Conservation (phyloP, 2,888 invertebrate genomes). For the Xanthia icteritia region DNA sequence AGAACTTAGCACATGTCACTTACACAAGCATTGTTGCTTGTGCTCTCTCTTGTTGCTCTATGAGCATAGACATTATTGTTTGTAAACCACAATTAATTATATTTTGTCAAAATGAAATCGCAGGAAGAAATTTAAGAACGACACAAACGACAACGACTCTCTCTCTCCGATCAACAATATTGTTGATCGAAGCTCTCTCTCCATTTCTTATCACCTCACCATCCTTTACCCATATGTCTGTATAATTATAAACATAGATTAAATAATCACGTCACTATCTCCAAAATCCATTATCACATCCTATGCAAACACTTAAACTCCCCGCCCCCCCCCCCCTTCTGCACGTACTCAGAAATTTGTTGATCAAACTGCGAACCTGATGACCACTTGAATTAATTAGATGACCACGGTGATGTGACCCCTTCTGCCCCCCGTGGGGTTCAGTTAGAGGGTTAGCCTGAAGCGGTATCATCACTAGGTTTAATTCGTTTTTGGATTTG, state of each 20-base stretch:
- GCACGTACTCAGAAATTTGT: slow-evolving; percentile 58
- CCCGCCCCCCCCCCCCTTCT: neutral
- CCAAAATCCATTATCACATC: slow-evolving; percentile 57
- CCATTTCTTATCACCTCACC: slow-evolving; percentile 11
- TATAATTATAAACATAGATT: slow-evolving; percentile 54
- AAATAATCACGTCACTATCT: slow-evolving; percentile 48
- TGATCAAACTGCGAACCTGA: slow-evolving; percentile 47
- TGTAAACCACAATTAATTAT: neutral
- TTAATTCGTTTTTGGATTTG: slow-evolving; percentile 37
- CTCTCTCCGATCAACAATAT: too few species aligned
- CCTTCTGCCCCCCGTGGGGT: slow-evolving; percentile 21
- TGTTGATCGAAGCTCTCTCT: too few species aligned
- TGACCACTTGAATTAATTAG: slow-evolving; percentile 66
- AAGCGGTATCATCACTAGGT: slow-evolving; percentile 34
- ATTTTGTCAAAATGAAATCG: neutral
- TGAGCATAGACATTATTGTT: neutral
- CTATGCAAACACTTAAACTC: slow-evolving; percentile 51
- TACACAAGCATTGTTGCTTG: neutral
- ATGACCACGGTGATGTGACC: slow-evolving; percentile 38
- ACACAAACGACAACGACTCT: too few species aligned
- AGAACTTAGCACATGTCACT: neutral
- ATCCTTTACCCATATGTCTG: neutral
- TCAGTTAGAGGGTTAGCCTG: slow-evolving; percentile 31
- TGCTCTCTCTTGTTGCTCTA: neutral
- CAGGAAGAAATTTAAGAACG: neutral